Base-by-base conservation (phyloP, 2,888 invertebrate species). In the Thecocarcelia acutangulata region DNA sequence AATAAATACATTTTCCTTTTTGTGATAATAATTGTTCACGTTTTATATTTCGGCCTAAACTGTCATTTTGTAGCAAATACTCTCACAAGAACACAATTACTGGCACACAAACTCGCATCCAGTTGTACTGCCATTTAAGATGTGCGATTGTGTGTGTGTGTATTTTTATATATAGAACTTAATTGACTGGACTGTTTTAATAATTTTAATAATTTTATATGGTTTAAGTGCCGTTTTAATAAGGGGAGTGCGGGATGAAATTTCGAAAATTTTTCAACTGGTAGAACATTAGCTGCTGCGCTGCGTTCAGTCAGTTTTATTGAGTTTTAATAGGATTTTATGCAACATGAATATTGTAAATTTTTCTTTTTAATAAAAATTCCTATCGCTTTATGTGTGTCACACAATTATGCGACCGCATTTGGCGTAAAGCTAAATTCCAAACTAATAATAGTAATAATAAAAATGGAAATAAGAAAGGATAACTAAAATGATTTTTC, bases 161-260 rank as follows among this genome's bases (percentile, higher is more conserved):
- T 12, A 24, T 40, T 17, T 13, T 33, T 15, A 33, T 54, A 33
- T 54, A 28, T 46, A 11, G 19, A 61, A 48, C 46, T 63, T 63
- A 73, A 63, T 73, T 73, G 63, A 46, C 33, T 63, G 54, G 33
- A 37, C 15, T 33, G 28, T 21, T 46, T 46, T 24, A 6, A 46
- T 21, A 46, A 56, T 63, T 73, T 54, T 15, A 54, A 17, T 56
- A 33, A 56, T 37, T 48, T 37, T 19, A 44, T 42, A 17, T 19
- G 17, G 54, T 2, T 13, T 2, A 15, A 33, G 17, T 44, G 42
- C 11, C 24, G 28, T 1, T 68, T 44, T 52, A n/a, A 52, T 64
- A 37, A 11, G n/a, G 0, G 28, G 33, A 15, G 21, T 15, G n/a
- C 28, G 9, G 33, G 6, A 33, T 1, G 33, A 8, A 33, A 8